Conservation (phyloP, 2,797 vertebrate genomes). For the Gadopsis bispinosus region DNA sequence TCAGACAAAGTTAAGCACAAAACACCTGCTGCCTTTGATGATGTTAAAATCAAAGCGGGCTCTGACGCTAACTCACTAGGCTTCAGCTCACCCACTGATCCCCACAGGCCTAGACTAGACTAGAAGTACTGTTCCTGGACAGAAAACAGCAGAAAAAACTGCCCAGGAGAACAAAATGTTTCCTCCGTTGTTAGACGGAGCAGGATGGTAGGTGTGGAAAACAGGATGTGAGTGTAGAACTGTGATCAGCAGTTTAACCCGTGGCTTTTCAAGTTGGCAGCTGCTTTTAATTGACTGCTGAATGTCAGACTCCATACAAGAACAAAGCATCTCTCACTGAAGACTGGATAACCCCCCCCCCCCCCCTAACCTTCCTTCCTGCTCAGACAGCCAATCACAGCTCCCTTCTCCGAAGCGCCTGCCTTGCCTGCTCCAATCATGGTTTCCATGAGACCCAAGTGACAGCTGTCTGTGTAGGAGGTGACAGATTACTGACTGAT, state of each 20-base stretch:
- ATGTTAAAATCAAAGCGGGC: conserved; percentile 63
- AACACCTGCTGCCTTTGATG: conserved; percentile 64
- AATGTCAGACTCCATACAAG: conserved; percentile 37
- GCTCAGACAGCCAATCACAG: conserved; percentile 57
- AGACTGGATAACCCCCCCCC: conserved; percentile 19
- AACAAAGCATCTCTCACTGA: conserved; percentile 44
- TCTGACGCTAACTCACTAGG: conserved; percentile 25
- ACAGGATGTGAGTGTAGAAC: conserved; percentile 21
- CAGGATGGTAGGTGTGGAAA: conserved; percentile 5
- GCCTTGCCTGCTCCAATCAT: conserved; percentile 57
- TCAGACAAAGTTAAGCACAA: conserved; percentile 16
- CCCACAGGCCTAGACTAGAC: conserved; percentile 33
- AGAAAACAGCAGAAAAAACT: conserved; percentile 25
- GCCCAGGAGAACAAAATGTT: conserved; percentile 29
- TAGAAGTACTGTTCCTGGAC: conserved; percentile 14
- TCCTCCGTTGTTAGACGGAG: conserved; percentile 22
- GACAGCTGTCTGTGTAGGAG: conserved; percentile 58
- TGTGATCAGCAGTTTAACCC: conserved; percentile 56
- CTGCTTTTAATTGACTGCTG: conserved; percentile 50
- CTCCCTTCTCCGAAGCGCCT: conserved; percentile 18
- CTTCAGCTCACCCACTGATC: conserved; percentile 44
- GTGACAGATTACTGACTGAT: conserved; percentile 70
- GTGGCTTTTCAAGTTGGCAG: conserved; percentile 44
- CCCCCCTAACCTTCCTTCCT: conserved; percentile 33
- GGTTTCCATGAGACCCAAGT: conserved; percentile 43